These are phyloP conservation scores for Ormyrus labotus DNA, from an alignment of 2,888 invertebrate species.

Conservation along the genomic window DNA sequence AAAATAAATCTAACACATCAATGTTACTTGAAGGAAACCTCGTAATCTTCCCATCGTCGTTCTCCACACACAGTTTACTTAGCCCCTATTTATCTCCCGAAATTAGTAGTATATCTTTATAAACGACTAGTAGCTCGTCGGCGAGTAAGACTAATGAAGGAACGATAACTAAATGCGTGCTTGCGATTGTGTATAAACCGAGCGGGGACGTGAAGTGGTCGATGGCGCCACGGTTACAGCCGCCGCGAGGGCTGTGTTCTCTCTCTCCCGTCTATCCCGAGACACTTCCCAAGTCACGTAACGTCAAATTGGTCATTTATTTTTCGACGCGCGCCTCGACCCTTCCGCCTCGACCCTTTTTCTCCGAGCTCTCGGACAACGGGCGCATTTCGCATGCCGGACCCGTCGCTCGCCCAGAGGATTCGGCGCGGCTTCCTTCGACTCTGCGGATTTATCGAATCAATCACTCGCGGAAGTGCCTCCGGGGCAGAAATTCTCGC, in stretches of 20 bases:
- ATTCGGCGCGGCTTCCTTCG: background rate
- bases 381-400: conserved; percentile 38
- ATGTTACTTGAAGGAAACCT: too few relatives aligned
- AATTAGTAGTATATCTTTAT: too few relatives aligned
- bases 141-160: too few relatives aligned
- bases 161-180: too few relatives aligned
- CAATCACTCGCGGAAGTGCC: conserved; percentile 33
- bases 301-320: conserved; percentile 70
- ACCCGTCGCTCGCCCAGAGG: background rate
- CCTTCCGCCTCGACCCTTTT: conserved; percentile 34
- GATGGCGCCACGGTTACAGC: too few relatives aligned
- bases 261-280: conserved; percentile 43
- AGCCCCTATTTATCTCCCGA: too few relatives aligned
- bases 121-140: too few relatives aligned
- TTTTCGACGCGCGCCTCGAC: conserved; percentile 62
- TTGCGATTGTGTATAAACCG: too few relatives aligned
- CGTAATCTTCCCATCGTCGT: too few relatives aligned
- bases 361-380: background rate
- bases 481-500: background rate
- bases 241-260: background rate
- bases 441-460: conserved; percentile 47
- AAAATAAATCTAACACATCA: too few relatives aligned
- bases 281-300: conserved; percentile 67
- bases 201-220: too few relatives aligned
- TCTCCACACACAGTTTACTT: too few relatives aligned